phyloP scores from a whole-genome alignment of 2,888 invertebrate species.

The Orchesella flavescens region DNA sequence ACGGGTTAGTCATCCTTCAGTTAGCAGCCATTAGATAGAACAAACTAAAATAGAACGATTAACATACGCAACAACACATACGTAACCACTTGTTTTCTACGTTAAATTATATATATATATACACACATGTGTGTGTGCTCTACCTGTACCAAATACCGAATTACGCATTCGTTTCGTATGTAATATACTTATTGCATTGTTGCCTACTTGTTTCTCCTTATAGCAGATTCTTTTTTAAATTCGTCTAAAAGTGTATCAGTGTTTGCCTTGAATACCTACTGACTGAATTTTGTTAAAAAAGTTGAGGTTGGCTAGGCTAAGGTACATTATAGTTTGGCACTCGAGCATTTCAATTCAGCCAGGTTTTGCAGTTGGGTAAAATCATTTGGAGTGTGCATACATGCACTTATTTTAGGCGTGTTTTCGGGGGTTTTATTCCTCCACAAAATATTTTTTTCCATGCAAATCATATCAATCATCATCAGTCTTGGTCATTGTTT shows the following conservation, averaged over 20 bases:
- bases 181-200: background rate
- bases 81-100: background rate
- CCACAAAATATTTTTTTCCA: background rate
- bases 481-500: background rate
- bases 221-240: no score
- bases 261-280: slow-evolving; percentile 54
- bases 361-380: slow-evolving; percentile 31
- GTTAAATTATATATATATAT: background rate
- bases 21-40: slow-evolving; percentile 21
- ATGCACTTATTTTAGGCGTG: background rate
- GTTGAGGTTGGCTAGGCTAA: slow-evolving; percentile 59
- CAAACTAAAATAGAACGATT: slow-evolving; percentile 60
- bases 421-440: no score
- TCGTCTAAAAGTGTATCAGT: background rate
- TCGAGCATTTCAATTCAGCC: slow-evolving; percentile 26
- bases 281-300: slow-evolving; percentile 48
- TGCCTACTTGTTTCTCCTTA: no score
- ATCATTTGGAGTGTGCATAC: slow-evolving; percentile 28
- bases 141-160: no score
- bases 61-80: slow-evolving; percentile 34
- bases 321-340: slow-evolving; percentile 20
- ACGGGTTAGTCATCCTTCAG: slow-evolving; percentile 39
- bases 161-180: background rate
- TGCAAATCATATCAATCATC: background rate
- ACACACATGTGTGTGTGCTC: background rate